Percentiles rank a stretch among this genome's conserved stretches.
Evolutionary conservation across 2,888 invertebrate genomes (phyloP).

Genomic region (Oscheius sp.): DNA sequence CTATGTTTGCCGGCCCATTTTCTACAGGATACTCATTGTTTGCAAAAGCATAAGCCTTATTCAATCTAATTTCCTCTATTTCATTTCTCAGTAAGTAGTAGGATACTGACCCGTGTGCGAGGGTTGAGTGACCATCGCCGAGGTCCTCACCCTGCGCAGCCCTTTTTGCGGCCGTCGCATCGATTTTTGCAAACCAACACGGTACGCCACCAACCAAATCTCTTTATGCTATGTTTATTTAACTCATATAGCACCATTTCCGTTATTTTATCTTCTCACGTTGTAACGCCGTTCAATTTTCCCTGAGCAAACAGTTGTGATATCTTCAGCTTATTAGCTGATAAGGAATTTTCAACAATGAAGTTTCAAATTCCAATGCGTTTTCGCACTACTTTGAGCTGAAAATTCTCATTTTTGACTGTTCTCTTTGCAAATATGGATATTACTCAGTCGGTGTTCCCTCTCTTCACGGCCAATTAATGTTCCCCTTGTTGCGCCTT

Average conservation of each 20-base stretch:
- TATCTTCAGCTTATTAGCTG: not conserved
- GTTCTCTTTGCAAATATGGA: not conserved
- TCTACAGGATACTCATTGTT: no score
- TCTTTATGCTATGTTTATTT: not conserved
- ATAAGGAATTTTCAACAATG: not conserved
- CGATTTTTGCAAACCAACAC: conserved; percentile 29
- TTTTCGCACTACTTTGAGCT: not conserved
- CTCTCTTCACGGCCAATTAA: not conserved
- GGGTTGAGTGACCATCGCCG: no score
- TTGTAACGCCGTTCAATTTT: not conserved
- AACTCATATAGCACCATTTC: not conserved
- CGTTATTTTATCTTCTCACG: not conserved
- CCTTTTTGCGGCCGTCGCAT: conserved; percentile 27
- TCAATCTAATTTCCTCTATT: no score
- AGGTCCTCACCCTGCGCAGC: conserved; percentile 20
- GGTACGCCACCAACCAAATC: conserved; percentile 24
- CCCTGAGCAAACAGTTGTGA: not conserved
- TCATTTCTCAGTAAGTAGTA: no score
- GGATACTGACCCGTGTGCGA: no score
- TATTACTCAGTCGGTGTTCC: not conserved
- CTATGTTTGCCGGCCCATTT: no score
- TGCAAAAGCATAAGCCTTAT: no score
- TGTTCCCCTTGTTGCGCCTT: not conserved
- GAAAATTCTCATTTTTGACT: not conserved
- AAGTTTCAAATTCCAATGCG: not conserved